phyloP scores from a whole-genome alignment of 2,113 vertebrate genomes.

The Syngnathus scovelli region DNA sequence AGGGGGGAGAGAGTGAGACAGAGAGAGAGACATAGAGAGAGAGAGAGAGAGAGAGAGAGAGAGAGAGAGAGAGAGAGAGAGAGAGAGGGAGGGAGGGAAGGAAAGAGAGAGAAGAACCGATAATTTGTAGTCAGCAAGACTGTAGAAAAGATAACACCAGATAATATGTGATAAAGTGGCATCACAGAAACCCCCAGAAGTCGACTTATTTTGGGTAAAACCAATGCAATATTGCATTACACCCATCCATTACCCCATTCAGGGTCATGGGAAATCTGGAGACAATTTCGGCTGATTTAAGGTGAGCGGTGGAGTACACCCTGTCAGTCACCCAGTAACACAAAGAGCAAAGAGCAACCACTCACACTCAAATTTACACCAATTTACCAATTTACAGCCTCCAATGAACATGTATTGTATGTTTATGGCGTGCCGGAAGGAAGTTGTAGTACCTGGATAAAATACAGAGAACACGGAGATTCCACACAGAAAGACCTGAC shows the following conservation, averaged over 20 bases:
- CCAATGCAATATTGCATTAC: neutral
- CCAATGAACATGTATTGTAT: neutral
- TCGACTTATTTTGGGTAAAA: neutral
- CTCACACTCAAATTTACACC: neutral
- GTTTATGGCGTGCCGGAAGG: too few species aligned
- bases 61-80: too few species aligned
- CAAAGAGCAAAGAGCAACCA: neutral
- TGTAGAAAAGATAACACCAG: neutral
- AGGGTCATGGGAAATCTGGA: neutral
- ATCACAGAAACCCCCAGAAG: neutral
- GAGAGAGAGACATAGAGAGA: too few species aligned
- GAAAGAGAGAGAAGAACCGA: too few species aligned
- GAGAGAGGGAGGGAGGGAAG: too few species aligned
- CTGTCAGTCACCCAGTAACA: neutral
- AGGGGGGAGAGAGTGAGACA: too few species aligned
- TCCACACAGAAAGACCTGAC: too few species aligned
- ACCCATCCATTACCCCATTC: neutral
- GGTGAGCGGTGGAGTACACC: neutral
- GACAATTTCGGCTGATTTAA: neutral
- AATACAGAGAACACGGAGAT: too few species aligned
- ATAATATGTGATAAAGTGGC: slow-evolving; percentile 3
- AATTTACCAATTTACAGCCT: neutral
- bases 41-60: too few species aligned
- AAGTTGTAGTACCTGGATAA: too few species aligned
- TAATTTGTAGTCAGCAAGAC: neutral